A percentile compares a stretch with the other conserved stretches of the same genome.
Evolutionary conservation across 1,140 invertebrate species (phyloP).

Genomic region (Trichogramma pretiosum): DNA sequence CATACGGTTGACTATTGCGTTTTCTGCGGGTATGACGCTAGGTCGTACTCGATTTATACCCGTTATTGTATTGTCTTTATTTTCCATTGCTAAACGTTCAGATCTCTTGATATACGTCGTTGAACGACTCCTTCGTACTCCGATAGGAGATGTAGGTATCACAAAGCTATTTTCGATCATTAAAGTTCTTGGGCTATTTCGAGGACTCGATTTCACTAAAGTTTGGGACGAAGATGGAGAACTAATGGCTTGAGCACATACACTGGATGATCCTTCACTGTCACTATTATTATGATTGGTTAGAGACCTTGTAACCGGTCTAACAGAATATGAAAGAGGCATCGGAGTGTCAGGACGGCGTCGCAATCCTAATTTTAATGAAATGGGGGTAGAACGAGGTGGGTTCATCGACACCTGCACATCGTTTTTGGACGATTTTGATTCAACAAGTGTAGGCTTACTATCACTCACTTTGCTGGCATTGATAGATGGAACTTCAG

Average conservation of each 20-base stretch:
- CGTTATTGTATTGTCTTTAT: not conserved
- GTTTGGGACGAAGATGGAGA: not conserved
- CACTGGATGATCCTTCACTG: constrained; percentile 1
- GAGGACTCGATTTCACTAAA: not conserved
- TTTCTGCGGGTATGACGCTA: too few relatives aligned
- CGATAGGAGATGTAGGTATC: constrained; percentile 8
- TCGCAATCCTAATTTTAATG: constrained; percentile 4
- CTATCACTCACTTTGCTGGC: too few relatives aligned
- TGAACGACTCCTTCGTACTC: constrained; percentile 5
- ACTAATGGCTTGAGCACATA: too few relatives aligned
- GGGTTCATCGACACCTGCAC: too few relatives aligned
- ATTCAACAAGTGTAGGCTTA: too few relatives aligned
- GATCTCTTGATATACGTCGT: constrained; percentile 12
- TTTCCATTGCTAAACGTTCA: constrained; percentile 3
- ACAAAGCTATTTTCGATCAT: constrained; percentile 20
- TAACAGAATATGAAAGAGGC: constrained; percentile 9
- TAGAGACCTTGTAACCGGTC: constrained; percentile 7
- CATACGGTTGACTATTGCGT: constrained; percentile 7
- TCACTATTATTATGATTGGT: not conserved
- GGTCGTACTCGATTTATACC: too few relatives aligned
- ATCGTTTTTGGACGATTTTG: too few relatives aligned
- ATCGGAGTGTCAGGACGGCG: constrained; percentile 22
- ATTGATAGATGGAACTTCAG: too few relatives aligned
- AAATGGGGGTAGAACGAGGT: not conserved
- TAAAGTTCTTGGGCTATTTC: not conserved